These are phyloP conservation scores for Nemoura dubitans DNA, from an alignment of 2,888 invertebrate genomes.

Conservation along the genomic window DNA sequence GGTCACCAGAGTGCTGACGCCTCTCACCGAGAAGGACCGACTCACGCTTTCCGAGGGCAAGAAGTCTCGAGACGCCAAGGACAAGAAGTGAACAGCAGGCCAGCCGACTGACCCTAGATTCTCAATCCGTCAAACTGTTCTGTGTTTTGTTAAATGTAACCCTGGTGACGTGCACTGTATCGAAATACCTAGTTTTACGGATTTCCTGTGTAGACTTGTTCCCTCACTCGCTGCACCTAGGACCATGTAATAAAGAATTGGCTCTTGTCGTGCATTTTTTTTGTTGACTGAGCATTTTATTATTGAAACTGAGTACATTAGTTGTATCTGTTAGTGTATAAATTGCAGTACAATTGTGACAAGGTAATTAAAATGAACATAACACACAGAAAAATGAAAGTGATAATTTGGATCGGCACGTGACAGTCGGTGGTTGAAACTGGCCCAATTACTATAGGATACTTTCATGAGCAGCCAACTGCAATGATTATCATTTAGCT, in stretches of 20 bases:
- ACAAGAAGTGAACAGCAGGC: constrained; percentile 47
- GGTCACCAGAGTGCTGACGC: constrained; percentile 78
- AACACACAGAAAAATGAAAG: constrained; percentile 23
- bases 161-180: not conserved
- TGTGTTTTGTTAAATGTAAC: not conserved
- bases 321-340: not conserved
- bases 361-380: not conserved
- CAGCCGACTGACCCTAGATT: not conserved
- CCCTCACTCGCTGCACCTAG: not conserved
- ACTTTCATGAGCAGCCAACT: constrained; percentile 17
- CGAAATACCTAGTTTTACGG: not conserved
- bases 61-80: constrained; percentile 79
- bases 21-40: constrained; percentile 76
- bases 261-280: not conserved
- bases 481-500: constrained; percentile 49
- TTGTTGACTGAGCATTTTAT: not conserved
- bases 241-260: not conserved
- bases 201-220: no score
- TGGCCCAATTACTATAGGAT: no score
- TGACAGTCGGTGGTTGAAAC: no score
- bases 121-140: not conserved
- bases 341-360: not conserved
- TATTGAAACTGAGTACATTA: not conserved
- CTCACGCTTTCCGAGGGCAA: constrained; percentile 77
- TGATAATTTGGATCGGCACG: not conserved